Evolutionary conservation across 1,140 invertebrate genomes (phyloP).

Genomic region (Sitophilus oryzae): DNA sequence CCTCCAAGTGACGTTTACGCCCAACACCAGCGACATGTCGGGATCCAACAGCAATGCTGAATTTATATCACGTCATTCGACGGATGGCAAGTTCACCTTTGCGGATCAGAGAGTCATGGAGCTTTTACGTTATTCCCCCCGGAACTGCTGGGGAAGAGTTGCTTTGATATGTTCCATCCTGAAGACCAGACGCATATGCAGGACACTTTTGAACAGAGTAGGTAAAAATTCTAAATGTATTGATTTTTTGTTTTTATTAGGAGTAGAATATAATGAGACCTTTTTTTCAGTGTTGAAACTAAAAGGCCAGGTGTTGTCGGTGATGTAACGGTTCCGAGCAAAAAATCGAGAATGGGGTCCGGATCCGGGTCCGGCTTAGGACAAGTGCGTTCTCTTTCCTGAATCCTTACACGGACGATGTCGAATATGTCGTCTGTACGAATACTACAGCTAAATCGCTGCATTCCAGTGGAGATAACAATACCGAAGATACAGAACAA

Average conservation of each 20-base stretch:
- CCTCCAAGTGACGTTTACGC: constrained; percentile 89
- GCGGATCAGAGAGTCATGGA: constrained; percentile 91
- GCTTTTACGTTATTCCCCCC: constrained; percentile 89
- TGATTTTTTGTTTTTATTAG: neutral
- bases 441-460: constrained; percentile 78
- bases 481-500: constrained; percentile 42
- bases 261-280: constrained; percentile 16
- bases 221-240: neutral
- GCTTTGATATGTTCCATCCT: constrained; percentile 94
- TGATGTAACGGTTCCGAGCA: constrained; percentile 91
- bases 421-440: constrained; percentile 97
- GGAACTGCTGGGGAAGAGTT: constrained; percentile 89
- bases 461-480: constrained; percentile 40
- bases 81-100: constrained; percentile 96
- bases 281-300: constrained; percentile 78
- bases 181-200: constrained; percentile 96
- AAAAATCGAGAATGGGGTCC: constrained; percentile 91
- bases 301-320: constrained; percentile 92
- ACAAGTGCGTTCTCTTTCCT: constrained; percentile 94
- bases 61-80: constrained; percentile 91
- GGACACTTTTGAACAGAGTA: constrained; percentile 96
- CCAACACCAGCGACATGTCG: constrained; percentile 83
- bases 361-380: constrained; percentile 89
- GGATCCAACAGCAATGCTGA: constrained; percentile 80
- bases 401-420: constrained; percentile 94